These are phyloP conservation scores for Scalopus aquaticus DNA, from an alignment of 2,113 vertebrate species.

Conservation along the genomic window DNA sequence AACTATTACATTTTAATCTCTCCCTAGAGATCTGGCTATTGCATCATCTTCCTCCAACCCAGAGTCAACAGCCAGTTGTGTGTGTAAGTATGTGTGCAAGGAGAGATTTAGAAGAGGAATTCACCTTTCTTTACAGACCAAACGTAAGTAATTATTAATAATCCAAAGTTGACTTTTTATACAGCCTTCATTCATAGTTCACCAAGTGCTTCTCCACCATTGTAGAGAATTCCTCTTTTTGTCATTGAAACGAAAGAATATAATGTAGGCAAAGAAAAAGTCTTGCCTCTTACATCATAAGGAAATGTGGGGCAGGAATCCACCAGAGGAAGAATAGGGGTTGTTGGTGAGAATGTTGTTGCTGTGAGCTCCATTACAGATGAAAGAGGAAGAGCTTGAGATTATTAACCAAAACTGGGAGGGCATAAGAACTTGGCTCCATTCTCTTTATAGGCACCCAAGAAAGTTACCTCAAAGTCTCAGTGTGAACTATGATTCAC, in stretches of 20 bases:
- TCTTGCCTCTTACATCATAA: background rate
- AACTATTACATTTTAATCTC: background rate
- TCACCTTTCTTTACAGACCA: background rate
- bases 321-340: background rate
- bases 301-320: background rate
- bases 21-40: background rate
- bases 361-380: background rate
- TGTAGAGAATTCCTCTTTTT: background rate
- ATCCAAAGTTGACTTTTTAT: background rate
- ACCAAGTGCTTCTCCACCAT: background rate
- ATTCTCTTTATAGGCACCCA: background rate
- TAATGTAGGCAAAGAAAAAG: background rate
- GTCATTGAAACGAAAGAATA: background rate
- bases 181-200: background rate
- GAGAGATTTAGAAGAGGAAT: background rate
- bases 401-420: background rate
- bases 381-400: background rate
- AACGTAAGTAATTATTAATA: background rate
- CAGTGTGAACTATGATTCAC: background rate
- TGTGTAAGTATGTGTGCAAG: background rate
- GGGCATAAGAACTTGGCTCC: background rate
- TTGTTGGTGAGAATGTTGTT: rapidly evolving
- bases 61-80: background rate
- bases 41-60: background rate
- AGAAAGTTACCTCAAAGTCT: background rate